Evolutionary conservation across 2,888 invertebrate genomes (phyloP).

Genomic region (Plagodis dolabraria): DNA sequence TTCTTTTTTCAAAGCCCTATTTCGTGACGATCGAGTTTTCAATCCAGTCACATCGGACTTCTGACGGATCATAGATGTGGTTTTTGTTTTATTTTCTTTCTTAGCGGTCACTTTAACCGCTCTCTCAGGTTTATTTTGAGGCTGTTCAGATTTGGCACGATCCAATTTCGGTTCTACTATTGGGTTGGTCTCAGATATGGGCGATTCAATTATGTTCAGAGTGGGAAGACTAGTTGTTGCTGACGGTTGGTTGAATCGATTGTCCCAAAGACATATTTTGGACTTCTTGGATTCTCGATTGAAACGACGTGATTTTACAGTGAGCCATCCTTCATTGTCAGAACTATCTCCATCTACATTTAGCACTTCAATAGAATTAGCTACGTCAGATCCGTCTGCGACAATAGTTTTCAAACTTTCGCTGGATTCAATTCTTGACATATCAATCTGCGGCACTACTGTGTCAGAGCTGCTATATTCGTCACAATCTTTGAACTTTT

Average conservation of each 20-base stretch:
- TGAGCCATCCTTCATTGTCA: conserved; percentile 93
- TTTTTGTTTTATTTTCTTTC: conserved; percentile 48
- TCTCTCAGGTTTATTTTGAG: conserved; percentile 45
- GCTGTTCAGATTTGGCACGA: conserved; percentile 74
- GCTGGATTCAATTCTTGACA: conserved; percentile 77
- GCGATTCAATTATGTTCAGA: conserved; percentile 83
- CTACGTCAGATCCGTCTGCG: conserved; percentile 71
- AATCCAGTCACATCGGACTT: conserved; percentile 87
- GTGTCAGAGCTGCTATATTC: conserved; percentile 85
- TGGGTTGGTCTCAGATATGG: conserved; percentile 70
- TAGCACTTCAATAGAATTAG: conserved; percentile 78
- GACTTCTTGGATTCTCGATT: conserved; percentile 83
- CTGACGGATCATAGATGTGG: conserved; percentile 78
- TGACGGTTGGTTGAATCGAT: conserved; percentile 92
- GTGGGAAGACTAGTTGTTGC: conserved; percentile 93
- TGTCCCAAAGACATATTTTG: conserved; percentile 87
- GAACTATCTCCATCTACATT: conserved; percentile 68
- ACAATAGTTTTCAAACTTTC: conserved; percentile 80
- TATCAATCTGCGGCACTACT: conserved; percentile 74
- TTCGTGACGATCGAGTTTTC: conserved; percentile 72
- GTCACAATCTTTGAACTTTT: conserved; percentile 66
- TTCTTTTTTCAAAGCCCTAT: conserved; percentile 67
- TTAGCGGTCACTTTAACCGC: conserved; percentile 30
- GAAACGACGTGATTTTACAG: conserved; percentile 90
- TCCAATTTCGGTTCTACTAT: conserved; percentile 58